These are phyloP conservation scores for Macropodus opercularis DNA, from an alignment of 2,797 vertebrate species.

Conservation along the genomic window DNA sequence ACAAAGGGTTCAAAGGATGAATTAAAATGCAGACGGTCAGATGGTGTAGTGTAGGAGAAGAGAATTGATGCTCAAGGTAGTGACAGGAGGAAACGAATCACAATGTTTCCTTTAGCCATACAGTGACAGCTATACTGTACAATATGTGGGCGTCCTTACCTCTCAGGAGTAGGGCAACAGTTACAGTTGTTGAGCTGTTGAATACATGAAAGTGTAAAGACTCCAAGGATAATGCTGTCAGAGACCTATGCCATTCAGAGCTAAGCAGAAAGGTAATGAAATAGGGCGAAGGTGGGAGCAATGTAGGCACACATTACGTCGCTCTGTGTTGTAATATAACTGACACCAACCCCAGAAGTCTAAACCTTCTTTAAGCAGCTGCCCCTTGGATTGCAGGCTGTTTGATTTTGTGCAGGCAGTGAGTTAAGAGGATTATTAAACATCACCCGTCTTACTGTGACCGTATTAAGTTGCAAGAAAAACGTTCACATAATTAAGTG, in stretches of 20 bases:
- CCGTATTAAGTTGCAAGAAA: conserved; percentile 56
- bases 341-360: conserved; percentile 16
- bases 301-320: conserved; percentile 8
- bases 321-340: conserved; percentile 10
- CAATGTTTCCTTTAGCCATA: conserved; percentile 23
- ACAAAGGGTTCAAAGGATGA: conserved; percentile 35
- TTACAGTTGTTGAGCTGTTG: conserved; percentile 37
- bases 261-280: conserved; percentile 63
- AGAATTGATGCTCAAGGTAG: conserved; percentile 25
- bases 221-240: conserved; percentile 21
- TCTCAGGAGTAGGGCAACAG: conserved; percentile 28
- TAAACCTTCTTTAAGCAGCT: conserved; percentile 36
- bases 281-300: conserved; percentile 13
- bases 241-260: conserved; percentile 36
- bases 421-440: conserved; percentile 72
- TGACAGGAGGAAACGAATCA: conserved; percentile 7
- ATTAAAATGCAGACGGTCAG: conserved; percentile 31
- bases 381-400: conserved; percentile 31
- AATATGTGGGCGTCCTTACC: conserved; percentile 39
- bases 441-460: conserved; percentile 53
- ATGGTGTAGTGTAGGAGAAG: conserved; percentile 20
- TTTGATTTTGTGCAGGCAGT: conserved; percentile 52
- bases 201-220: conserved; percentile 45
- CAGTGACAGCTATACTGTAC: conserved; percentile 28
- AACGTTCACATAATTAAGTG: conserved; percentile 59